Evolutionary conservation across 2,797 vertebrate species (phyloP).

Genomic region (Rachycentron canadum): DNA sequence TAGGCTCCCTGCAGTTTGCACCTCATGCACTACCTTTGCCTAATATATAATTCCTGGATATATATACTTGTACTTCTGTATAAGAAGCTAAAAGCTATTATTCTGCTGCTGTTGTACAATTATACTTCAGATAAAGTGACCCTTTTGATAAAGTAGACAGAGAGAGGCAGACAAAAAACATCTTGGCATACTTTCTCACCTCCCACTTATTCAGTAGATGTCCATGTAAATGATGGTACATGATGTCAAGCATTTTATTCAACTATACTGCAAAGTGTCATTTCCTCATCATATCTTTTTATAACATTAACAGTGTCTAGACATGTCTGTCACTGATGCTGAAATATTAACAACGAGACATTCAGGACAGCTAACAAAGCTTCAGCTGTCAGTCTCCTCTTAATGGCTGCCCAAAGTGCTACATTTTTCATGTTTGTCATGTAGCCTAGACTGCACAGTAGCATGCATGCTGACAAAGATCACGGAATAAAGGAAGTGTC

Average conservation of each 20-base stretch:
- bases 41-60: background rate
- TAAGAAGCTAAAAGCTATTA: background rate
- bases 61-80: background rate
- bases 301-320: conserved; percentile 45
- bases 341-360: conserved; percentile 43
- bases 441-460: conserved; percentile 26
- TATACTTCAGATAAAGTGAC: background rate
- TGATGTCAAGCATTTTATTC: conserved; percentile 18
- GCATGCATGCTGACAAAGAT: conserved; percentile 40
- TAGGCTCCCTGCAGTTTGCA: background rate
- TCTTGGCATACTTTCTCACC: conserved; percentile 19
- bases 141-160: background rate
- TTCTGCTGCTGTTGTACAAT: background rate
- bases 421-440: conserved; percentile 36
- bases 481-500: conserved; percentile 15
- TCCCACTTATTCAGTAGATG: conserved; percentile 10
- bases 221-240: conserved; percentile 15
- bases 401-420: conserved; percentile 66
- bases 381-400: conserved; percentile 51
- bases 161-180: background rate
- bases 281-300: conserved; percentile 23
- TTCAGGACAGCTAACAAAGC: conserved; percentile 51
- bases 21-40: background rate
- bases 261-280: background rate
- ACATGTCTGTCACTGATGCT: conserved; percentile 29